A percentile compares a stretch with the other conserved stretches of the same genome.
Conservation (phyloP, 2,113 vertebrate species). For the Cnemophilus loriae region DNA sequence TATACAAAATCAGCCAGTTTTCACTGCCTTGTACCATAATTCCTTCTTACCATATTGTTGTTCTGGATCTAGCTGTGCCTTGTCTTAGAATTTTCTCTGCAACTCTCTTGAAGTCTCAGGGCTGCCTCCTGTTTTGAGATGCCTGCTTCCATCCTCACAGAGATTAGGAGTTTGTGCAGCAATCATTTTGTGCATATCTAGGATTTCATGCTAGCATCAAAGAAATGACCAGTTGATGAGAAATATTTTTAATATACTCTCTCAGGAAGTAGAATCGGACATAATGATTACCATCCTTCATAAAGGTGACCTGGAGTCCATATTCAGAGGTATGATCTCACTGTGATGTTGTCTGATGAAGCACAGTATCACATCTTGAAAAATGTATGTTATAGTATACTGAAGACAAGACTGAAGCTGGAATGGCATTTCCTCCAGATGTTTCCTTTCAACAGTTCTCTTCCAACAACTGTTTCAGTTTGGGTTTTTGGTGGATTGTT, state of each 20-base stretch:
- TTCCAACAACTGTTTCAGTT: background rate
- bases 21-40: background rate
- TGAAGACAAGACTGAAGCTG: slow-evolving; percentile 45
- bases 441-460: slow-evolving; percentile 41
- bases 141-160: background rate
- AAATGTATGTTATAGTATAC: background rate
- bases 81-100: background rate
- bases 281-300: background rate
- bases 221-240: background rate
- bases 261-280: slow-evolving; percentile 26
- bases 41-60: background rate
- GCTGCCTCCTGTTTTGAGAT: background rate
- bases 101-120: background rate
- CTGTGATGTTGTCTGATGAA: slow-evolving; percentile 25
- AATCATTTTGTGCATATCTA: background rate
- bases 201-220: background rate
- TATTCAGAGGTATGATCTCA: slow-evolving; percentile 32
- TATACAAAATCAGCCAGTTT: background rate
- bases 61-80: background rate
- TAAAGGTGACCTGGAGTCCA: background rate
- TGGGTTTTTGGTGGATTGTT: background rate
- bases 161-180: background rate
- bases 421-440: slow-evolving; percentile 55
- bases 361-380: slow-evolving; percentile 20
- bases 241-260: background rate